A percentile compares a stretch with the other conserved stretches of the same genome.
Evolutionary conservation across 2,888 invertebrate species (phyloP).

Genomic region (Hesperia comma): DNA sequence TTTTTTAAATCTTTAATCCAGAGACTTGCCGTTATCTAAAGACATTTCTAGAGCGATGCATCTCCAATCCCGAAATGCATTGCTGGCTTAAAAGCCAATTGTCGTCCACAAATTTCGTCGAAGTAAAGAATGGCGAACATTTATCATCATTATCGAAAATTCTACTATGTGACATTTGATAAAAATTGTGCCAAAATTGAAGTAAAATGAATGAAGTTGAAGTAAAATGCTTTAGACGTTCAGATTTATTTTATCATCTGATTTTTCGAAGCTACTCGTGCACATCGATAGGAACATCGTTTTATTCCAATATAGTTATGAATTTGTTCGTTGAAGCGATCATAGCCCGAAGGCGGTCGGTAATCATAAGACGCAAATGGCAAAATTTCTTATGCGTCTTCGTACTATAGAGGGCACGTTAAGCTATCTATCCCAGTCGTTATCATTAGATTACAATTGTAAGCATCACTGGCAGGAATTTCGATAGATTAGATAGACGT

Average conservation of each 20-base stretch:
- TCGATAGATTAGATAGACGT: too few species aligned
- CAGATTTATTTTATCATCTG: not conserved
- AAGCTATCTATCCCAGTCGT: too few species aligned
- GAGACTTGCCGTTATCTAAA: constrained; percentile 26
- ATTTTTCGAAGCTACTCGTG: not conserved
- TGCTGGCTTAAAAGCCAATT: constrained; percentile 37
- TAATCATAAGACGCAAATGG: too few species aligned
- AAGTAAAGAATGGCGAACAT: constrained; percentile 31
- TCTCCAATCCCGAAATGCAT: constrained; percentile 36
- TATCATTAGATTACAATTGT: too few species aligned
- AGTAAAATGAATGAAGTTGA: constrained; percentile 14
- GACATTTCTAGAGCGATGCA: constrained; percentile 28
- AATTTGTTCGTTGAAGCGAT: too few species aligned
- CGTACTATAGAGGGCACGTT: too few species aligned
- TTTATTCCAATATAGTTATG: not conserved
- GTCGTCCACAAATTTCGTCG: constrained; percentile 34
- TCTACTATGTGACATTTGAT: constrained; percentile 24
- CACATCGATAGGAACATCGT: not conserved
- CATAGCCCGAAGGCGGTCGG: too few species aligned
- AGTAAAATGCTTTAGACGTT: constrained; percentile 12
- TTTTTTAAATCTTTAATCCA: constrained; percentile 25
- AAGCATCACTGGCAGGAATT: too few species aligned
- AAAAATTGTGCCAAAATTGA: constrained; percentile 24
- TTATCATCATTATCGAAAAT: constrained; percentile 37
- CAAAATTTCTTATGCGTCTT: too few species aligned